Conservation (phyloP, 2,113 vertebrate species). For the Panthera tigris region DNA sequence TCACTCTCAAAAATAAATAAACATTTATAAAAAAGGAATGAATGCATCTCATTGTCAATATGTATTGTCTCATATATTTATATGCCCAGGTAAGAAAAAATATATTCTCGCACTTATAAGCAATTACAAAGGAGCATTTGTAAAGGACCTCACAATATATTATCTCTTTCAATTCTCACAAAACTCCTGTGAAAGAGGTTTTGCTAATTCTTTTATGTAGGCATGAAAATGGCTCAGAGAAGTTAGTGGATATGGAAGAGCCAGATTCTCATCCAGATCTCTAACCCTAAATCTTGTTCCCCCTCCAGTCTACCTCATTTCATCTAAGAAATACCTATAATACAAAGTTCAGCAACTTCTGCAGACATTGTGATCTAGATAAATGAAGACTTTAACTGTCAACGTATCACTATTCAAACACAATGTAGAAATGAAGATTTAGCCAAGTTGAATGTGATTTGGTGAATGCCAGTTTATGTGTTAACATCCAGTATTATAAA, state of each 20-base stretch:
- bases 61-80: neutral
- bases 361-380: neutral
- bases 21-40: neutral
- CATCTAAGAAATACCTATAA: neutral
- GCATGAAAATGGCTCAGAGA: neutral
- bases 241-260: neutral
- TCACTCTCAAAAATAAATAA: too few relatives aligned
- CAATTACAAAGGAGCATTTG: neutral
- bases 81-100: neutral
- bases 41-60: neutral
- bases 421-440: neutral
- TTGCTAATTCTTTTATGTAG: neutral
- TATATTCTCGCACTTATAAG: neutral
- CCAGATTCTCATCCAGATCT: neutral
- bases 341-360: neutral
- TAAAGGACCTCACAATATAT: neutral
- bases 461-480: neutral
- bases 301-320: neutral
- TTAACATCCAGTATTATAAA: neutral
- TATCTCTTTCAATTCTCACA: neutral
- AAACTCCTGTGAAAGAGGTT: neutral
- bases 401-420: neutral
- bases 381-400: neutral
- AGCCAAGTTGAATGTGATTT: neutral
- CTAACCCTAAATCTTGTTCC: neutral